Base-by-base conservation (phyloP, 2,113 vertebrate genomes). In the Chauna torquata region DNA sequence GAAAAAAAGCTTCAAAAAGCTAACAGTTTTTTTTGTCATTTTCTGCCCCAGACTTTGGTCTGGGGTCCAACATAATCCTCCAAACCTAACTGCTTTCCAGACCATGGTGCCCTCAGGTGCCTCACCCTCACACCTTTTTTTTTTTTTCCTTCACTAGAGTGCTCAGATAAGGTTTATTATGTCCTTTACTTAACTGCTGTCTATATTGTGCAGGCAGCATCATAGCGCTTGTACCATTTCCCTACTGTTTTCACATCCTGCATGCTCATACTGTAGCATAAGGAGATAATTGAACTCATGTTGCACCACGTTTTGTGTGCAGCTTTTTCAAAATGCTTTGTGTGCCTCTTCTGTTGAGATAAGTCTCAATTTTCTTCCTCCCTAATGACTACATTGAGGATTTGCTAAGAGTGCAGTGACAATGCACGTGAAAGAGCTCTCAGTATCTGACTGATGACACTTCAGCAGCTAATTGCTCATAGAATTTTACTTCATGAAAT, bases 311-410 rank as follows among this genome's bases (percentile, higher is more conserved):
- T 97, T 97, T 95, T 94, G 72, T 96, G 91, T 96, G 86, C 88
- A 87, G 80, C 83, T 95, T 95, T 97, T 94, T 83, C 83, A 88
- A 75, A 96, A 93, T 76, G 91, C 95, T 93, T 91, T 95, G 78
- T 97, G 71, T 90, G 92, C 80, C 86, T 95, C 92, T 82, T 94
- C 88, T 96, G 91, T 95, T 94, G 93, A 97, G 87, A 91, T 95
- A 96, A 96, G 94, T 96, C 96, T 97, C 92, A 95, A 94, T 97
- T 97, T 97, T 94, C 92, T 96, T 89, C 81, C 80, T 96, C 88
- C 92, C 95, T 97, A 94, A 96, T 97, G 95, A 96, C 91, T 97
- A 61, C 79, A 64, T 78, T 83, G 96, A 95, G 88, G 82, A 90
- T 96, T 96, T 96, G 85, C 88, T 88, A 95, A 85, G 92, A 95